Evolutionary conservation across 2,113 vertebrate species (phyloP).

Genomic region (Illadopsis cleaveri): DNA sequence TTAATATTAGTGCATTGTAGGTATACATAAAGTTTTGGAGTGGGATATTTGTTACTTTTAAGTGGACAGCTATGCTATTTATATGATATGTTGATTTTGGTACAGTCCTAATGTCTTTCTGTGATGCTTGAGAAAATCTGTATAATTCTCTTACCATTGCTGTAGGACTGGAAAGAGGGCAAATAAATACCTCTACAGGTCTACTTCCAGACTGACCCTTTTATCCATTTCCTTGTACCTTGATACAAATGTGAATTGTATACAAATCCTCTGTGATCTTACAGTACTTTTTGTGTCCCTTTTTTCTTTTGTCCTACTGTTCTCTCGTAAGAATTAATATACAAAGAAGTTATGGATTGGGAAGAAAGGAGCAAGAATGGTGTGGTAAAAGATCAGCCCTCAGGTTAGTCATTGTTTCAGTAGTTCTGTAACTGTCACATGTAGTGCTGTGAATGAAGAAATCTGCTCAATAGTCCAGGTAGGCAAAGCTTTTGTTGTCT

Average conservation of each 20-base stretch:
- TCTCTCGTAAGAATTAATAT: slow-evolving; percentile 86
- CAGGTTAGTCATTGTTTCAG: slow-evolving; percentile 83
- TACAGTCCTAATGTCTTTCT: background rate
- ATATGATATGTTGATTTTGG: background rate
- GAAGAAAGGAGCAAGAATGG: slow-evolving; percentile 98
- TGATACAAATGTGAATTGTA: background rate
- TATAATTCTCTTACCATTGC: background rate
- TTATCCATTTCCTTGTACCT: background rate
- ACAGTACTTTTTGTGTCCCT: background rate
- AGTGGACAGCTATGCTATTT: background rate
- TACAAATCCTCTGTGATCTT: background rate
- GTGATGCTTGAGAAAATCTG: background rate
- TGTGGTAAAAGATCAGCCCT: slow-evolving; percentile 91
- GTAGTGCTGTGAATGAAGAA: background rate
- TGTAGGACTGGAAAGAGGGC: background rate
- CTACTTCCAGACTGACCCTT: background rate
- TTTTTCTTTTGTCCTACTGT: background rate
- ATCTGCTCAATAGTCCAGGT: background rate
- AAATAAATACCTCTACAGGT: background rate
- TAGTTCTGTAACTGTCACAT: background rate
- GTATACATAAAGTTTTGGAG: background rate
- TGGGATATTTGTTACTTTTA: background rate
- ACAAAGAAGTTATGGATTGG: slow-evolving; percentile 98
- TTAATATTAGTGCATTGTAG: background rate
- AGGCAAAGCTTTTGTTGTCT: background rate